phyloP scores from a whole-genome alignment of 2,888 invertebrate species.

The Melipona bicolor region DNA sequence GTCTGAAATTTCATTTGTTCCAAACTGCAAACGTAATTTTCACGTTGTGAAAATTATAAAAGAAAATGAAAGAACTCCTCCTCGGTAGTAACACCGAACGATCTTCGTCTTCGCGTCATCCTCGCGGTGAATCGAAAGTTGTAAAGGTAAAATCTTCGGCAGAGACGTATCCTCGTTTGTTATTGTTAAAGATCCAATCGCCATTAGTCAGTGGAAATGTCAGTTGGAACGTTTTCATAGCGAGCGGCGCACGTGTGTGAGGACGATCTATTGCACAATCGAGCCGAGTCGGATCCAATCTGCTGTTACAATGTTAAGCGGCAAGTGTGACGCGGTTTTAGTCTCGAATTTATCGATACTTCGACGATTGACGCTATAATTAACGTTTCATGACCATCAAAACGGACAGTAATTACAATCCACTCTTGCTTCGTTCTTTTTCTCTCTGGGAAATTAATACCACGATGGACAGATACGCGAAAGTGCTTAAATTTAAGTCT shows the following conservation, averaged over 20 bases:
- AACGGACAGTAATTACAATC: conserved; percentile 43
- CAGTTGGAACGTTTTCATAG: conserved; percentile 53
- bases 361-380: conserved; percentile 35
- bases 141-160: not conserved
- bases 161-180: conserved; percentile 24
- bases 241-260: conserved; percentile 10
- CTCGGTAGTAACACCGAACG: not conserved
- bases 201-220: conserved; percentile 59
- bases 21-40: not conserved
- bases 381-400: conserved; percentile 45
- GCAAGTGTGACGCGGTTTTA: conserved; percentile 43
- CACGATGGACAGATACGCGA: not conserved
- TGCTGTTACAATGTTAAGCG: conserved; percentile 44
- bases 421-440: conserved; percentile 32
- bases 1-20: not conserved
- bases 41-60: no score
- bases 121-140: conserved; percentile 25
- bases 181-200: conserved; percentile 52
- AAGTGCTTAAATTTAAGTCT: conserved; percentile 19
- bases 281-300: conserved; percentile 1
- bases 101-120: not conserved
- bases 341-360: conserved; percentile 48
- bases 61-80: not conserved
- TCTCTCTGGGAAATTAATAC: not conserved
- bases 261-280: conserved; percentile 50